A percentile compares a stretch with the other conserved stretches of the same genome.
These are phyloP conservation scores for Fabriciana adippe DNA, from an alignment of 2,888 invertebrate genomes.

Conservation along the genomic window DNA sequence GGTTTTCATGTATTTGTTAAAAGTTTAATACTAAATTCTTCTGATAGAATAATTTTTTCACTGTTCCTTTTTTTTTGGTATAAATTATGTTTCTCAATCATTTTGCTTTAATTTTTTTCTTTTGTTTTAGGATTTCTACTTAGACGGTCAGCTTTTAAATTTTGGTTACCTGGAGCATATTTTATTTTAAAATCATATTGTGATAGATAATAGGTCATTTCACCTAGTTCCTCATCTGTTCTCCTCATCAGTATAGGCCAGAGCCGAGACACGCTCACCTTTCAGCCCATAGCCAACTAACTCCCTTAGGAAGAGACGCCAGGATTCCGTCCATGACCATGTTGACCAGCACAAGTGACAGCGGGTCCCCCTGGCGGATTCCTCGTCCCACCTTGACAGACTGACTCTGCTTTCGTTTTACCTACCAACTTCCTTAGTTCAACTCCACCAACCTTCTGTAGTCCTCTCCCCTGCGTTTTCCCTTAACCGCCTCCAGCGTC, in stretches of 20 bases:
- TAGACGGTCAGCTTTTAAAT: slow-evolving; percentile 36
- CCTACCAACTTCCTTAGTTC: no score
- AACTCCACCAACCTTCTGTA: slow-evolving; percentile 24
- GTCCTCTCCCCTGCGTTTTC: slow-evolving; percentile 27
- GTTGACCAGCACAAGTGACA: no score
- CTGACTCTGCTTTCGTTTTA: no score
- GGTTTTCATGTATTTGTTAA: slow-evolving; percentile 13
- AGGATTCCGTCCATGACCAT: no score
- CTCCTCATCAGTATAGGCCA: no score
- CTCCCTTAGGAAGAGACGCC: no score
- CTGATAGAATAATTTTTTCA: slow-evolving; percentile 24
- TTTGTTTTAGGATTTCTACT: slow-evolving; percentile 34
- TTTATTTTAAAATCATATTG: slow-evolving; percentile 34
- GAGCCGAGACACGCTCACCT: no score
- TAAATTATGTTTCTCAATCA: neutral
- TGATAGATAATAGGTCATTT: slow-evolving; percentile 33
- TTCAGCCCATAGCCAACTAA: no score
- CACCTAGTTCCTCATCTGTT: slow-evolving; percentile 36
- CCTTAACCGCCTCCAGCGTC: slow-evolving; percentile 37
- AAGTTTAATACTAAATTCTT: slow-evolving; percentile 11
- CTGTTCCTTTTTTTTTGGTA: slow-evolving; percentile 7
- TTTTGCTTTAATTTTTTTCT: no score
- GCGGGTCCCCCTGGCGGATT: no score
- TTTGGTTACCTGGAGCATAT: slow-evolving; percentile 32
- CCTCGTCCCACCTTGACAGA: no score